Conservation (phyloP, 2,113 vertebrate species). For the Polypterus bichir region DNA sequence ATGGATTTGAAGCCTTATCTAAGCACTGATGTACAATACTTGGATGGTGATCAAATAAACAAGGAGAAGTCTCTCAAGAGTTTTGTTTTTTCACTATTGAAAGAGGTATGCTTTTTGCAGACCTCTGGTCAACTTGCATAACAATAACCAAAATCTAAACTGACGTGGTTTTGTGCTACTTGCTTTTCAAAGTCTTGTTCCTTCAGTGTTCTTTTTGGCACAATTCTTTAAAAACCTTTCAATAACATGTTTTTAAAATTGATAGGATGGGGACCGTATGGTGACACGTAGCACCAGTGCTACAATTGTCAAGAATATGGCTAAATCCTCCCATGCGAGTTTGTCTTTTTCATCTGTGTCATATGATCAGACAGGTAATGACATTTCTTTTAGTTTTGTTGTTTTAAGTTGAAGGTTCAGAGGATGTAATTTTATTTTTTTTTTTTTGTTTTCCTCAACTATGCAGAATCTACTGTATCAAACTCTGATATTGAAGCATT, state of each 20-base stretch:
- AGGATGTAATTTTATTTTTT: not conserved
- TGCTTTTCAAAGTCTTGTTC: no score
- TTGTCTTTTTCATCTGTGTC: constrained; percentile 23
- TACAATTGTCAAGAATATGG: no score
- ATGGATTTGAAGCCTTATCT: constrained; percentile 74
- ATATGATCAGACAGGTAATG: constrained; percentile 31
- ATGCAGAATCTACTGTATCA: constrained; percentile 21
- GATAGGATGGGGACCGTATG: no score
- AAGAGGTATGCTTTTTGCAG: constrained; percentile 44
- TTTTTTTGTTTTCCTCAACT: not conserved
- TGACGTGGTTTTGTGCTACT: no score
- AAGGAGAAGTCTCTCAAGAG: constrained; percentile 55
- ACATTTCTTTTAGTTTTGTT: not conserved
- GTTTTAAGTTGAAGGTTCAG: not conserved
- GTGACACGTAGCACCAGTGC: no score
- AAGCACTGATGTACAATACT: constrained; percentile 47
- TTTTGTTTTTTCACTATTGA: constrained; percentile 52
- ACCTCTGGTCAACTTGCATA: no score
- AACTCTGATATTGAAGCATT: constrained; percentile 13
- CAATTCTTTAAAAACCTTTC: no score
- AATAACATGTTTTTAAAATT: no score
- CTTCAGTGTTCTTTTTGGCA: no score
- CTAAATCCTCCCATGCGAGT: constrained; percentile 15
- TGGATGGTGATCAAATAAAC: constrained; percentile 57
- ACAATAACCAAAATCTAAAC: no score